phyloP scores from a whole-genome alignment of 2,888 invertebrate genomes.

The Dryomyza anilis region DNA sequence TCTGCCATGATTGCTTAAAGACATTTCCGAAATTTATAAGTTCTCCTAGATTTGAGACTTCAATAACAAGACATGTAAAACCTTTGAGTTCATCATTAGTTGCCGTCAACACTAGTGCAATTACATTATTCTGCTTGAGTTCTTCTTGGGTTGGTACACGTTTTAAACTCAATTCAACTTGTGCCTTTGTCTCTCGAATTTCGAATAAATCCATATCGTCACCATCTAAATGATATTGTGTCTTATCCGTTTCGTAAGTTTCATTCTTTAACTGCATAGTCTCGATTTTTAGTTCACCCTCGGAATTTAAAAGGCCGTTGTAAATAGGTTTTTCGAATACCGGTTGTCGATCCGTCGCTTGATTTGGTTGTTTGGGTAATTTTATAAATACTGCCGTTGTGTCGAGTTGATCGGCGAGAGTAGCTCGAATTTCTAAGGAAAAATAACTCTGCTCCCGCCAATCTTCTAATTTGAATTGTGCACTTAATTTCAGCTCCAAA shows the following conservation, averaged over 20 bases:
- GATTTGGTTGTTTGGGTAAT: slow-evolving; percentile 19
- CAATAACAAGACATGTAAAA: slow-evolving; percentile 30
- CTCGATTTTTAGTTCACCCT: slow-evolving; percentile 32
- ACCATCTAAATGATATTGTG: slow-evolving; percentile 32
- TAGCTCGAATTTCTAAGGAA: slow-evolving; percentile 34
- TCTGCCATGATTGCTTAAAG: slow-evolving; percentile 25
- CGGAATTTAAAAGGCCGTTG: slow-evolving; percentile 33
- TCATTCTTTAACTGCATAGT: slow-evolving; percentile 31
- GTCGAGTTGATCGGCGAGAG: slow-evolving; percentile 26
- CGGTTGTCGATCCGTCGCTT: slow-evolving; percentile 15
- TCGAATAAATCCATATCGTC: slow-evolving; percentile 32
- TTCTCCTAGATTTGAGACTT: background rate
- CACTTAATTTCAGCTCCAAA: slow-evolving; percentile 28
- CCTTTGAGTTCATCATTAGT: slow-evolving; percentile 13
- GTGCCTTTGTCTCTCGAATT: slow-evolving; percentile 9
- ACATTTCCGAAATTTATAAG: slow-evolving; percentile 13
- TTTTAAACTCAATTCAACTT: slow-evolving; percentile 28
- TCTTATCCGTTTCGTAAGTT: slow-evolving; percentile 26
- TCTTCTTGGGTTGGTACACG: slow-evolving; percentile 11
- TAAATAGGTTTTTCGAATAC: slow-evolving; percentile 39
- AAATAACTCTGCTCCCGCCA: slow-evolving; percentile 28
- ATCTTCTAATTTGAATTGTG: slow-evolving; percentile 24
- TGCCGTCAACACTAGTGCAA: slow-evolving; percentile 30
- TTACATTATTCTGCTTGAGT: background rate
- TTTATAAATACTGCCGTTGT: slow-evolving; percentile 30